Conservation (phyloP, 2,888 invertebrate genomes). For the Hoplodrina blanda region DNA sequence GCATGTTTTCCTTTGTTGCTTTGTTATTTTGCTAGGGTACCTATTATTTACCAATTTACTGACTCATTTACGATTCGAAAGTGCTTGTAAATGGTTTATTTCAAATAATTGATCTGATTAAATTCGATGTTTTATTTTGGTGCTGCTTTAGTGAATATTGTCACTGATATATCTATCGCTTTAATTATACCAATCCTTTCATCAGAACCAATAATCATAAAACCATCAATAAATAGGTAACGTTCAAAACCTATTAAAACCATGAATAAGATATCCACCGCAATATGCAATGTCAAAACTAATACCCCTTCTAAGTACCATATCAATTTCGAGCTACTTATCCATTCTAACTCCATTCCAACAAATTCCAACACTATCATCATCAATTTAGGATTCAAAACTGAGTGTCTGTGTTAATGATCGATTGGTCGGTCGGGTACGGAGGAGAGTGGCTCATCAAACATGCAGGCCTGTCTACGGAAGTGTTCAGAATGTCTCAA, state of each 20-base stretch:
- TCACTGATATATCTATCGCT: background rate
- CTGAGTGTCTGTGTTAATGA: constrained; percentile 23
- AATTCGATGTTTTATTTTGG: background rate
- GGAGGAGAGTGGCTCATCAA: constrained; percentile 58
- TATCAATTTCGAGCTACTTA: constrained; percentile 29
- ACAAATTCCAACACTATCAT: constrained; percentile 16
- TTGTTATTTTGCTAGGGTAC: constrained; percentile 8
- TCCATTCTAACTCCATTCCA: constrained; percentile 3
- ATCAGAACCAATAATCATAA: background rate
- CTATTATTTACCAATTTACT: too few species aligned
- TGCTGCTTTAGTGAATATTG: background rate
- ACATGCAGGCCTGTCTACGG: constrained; percentile 54
- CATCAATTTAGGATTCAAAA: constrained; percentile 32
- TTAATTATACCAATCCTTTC: background rate
- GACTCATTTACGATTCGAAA: too few species aligned
- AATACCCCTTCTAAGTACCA: constrained; percentile 39
- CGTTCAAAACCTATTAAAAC: background rate
- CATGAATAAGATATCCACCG: background rate
- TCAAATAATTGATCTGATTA: background rate
- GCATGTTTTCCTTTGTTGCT: constrained; percentile 17
- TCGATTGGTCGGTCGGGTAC: constrained; percentile 37
- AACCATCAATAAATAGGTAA: constrained; percentile 9
- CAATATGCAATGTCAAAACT: constrained; percentile 25
- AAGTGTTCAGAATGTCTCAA: constrained; percentile 46
- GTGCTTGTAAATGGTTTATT: too few species aligned